These are phyloP conservation scores for Cenopis cana DNA, from an alignment of 2,888 invertebrate genomes.

Conservation along the genomic window DNA sequence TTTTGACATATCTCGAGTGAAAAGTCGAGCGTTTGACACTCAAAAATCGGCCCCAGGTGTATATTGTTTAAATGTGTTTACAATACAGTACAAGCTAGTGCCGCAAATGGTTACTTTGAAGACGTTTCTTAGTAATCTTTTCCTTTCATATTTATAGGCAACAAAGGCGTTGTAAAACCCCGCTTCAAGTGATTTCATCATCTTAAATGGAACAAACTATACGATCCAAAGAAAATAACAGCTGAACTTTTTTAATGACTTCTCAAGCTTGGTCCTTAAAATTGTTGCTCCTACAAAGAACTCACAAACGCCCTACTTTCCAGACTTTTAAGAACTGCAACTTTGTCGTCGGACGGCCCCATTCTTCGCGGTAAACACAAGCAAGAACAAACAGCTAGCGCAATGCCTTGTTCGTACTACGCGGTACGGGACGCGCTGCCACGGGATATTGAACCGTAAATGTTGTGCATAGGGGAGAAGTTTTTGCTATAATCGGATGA, in stretches of 20 bases:
- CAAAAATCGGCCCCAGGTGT: no score
- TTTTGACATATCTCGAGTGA: no score
- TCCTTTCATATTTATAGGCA: background rate
- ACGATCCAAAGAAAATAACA: no score
- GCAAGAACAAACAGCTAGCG: background rate
- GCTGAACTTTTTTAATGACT: no score
- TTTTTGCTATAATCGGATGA: conserved; percentile 19
- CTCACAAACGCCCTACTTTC: background rate
- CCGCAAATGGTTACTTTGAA: no score
- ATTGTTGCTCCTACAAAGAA: background rate
- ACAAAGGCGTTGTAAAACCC: no score
- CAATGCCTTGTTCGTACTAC: conserved; percentile 7
- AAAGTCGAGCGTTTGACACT: no score
- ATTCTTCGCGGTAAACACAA: conserved; percentile 4
- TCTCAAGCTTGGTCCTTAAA: background rate
- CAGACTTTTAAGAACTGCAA: background rate
- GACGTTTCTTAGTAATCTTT: no score
- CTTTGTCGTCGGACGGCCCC: background rate
- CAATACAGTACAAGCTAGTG: no score
- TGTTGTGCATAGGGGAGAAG: background rate
- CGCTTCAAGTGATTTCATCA: no score
- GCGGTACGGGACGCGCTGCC: background rate
- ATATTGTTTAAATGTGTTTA: no score
- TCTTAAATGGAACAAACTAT: no score
- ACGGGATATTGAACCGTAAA: conserved; percentile 3